These are phyloP conservation scores for Enoplosus armatus DNA, from an alignment of 2,797 vertebrate species.

Conservation along the genomic window DNA sequence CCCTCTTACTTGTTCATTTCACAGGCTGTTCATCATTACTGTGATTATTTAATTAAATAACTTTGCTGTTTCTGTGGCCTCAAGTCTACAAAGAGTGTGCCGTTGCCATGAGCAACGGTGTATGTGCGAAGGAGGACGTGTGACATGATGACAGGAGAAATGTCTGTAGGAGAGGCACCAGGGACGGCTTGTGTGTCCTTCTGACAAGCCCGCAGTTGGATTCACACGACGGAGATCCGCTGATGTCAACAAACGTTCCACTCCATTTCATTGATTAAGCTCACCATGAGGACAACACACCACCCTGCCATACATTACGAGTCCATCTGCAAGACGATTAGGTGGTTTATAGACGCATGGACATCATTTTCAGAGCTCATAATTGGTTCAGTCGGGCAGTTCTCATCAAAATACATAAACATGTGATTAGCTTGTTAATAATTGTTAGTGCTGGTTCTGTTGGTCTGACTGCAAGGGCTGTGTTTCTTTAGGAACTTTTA, in stretches of 20 bases:
- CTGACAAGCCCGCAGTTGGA: slow-evolving; percentile 85
- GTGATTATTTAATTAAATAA: slow-evolving; percentile 78
- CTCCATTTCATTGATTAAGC: slow-evolving; percentile 86
- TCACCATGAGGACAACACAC: slow-evolving; percentile 82
- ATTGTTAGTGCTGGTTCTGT: neutral
- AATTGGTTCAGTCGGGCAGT: slow-evolving; percentile 24
- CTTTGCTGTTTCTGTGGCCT: slow-evolving; percentile 41
- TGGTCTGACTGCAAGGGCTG: neutral
- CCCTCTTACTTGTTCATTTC: slow-evolving; percentile 76
- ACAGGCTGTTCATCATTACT: slow-evolving; percentile 79
- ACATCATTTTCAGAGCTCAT: slow-evolving; percentile 31
- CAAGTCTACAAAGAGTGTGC: slow-evolving; percentile 39
- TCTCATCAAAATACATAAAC: slow-evolving; percentile 50
- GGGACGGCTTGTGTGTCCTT: slow-evolving; percentile 61
- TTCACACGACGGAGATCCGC: slow-evolving; percentile 85
- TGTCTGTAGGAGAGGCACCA: slow-evolving; percentile 47
- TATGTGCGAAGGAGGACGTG: slow-evolving; percentile 25
- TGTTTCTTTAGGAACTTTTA: neutral
- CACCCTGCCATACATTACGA: slow-evolving; percentile 85
- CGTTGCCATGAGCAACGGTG: slow-evolving; percentile 60
- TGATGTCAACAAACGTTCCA: slow-evolving; percentile 88
- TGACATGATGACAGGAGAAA: slow-evolving; percentile 50
- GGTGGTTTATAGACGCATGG: slow-evolving; percentile 34
- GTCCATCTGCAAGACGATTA: slow-evolving; percentile 86
- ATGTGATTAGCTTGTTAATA: slow-evolving; percentile 37